Percentiles rank a stretch among this genome's conserved stretches.
Evolutionary conservation across 30 jellyfish, hydroid and myxozoan species (phyloP).

Genomic region (Aurelia aurita): DNA sequence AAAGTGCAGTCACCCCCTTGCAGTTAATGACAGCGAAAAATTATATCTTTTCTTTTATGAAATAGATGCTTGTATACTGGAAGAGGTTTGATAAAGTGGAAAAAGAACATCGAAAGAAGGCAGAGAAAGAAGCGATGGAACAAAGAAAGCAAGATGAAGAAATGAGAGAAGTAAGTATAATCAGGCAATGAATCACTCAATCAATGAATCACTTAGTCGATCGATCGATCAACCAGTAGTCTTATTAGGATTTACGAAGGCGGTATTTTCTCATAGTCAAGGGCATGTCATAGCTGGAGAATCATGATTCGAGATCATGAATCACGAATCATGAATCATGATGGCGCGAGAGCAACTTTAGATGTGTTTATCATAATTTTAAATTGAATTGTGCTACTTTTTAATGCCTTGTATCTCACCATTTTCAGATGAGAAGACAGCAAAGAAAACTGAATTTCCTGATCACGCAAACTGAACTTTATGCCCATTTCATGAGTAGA

Average conservation of each 20-base stretch:
- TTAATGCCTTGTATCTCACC: neutral
- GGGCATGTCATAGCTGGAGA: no score
- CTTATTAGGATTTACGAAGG: no score
- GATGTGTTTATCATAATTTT: no score
- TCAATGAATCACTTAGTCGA: neutral
- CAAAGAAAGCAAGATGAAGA: conserved; percentile 95
- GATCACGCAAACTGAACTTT: conserved; percentile 97
- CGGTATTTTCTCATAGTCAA: no score
- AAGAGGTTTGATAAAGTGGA: conserved; percentile 92
- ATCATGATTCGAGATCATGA: no score
- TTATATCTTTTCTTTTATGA: neutral
- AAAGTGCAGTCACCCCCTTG: no score
- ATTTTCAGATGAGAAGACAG: conserved; percentile 92
- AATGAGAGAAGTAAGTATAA: conserved; percentile 80
- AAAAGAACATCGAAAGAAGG: conserved; percentile 94
- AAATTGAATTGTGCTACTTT: no score
- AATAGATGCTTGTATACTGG: conserved; percentile 93
- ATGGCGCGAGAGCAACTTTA: no score
- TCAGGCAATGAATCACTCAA: no score
- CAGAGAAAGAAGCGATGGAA: conserved; percentile 97
- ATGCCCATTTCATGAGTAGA: conserved; percentile 99
- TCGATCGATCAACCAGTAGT: neutral
- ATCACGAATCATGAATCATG: no score
- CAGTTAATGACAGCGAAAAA: no score
- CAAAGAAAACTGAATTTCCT: conserved; percentile 94